phyloP scores from a whole-genome alignment of 2,113 vertebrate genomes.

The Leptobrachium leishanense region DNA sequence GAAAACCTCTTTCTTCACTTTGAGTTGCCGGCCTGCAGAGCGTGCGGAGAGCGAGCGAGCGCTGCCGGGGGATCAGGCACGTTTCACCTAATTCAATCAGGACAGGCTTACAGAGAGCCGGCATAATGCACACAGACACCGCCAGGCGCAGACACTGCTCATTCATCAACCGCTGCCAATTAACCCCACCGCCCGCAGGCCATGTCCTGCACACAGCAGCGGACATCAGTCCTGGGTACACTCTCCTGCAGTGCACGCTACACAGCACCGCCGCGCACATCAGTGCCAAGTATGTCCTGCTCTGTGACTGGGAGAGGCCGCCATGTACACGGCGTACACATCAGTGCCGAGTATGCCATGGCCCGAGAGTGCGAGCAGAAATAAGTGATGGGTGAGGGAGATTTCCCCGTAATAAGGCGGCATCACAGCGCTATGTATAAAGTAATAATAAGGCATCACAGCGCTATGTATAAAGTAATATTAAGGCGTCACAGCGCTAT shows the following conservation, averaged over 20 bases:
- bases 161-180: slow-evolving; percentile 87
- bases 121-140: slow-evolving; percentile 66
- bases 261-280: background rate
- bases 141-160: slow-evolving; percentile 71
- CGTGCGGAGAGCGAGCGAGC: slow-evolving; percentile 45
- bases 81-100: slow-evolving; percentile 77
- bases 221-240: background rate
- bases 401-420: too few relatives aligned
- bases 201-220: slow-evolving; percentile 8
- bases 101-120: slow-evolving; percentile 66
- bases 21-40: background rate
- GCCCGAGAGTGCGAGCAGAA: too few relatives aligned
- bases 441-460: too few relatives aligned
- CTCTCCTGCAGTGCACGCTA: background rate
- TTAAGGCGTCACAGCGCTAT: too few relatives aligned
- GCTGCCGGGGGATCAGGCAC: slow-evolving; percentile 52
- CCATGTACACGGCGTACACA: too few relatives aligned
- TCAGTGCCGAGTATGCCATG: background rate
- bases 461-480: too few relatives aligned
- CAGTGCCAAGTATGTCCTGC: background rate
- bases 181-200: slow-evolving; percentile 67
- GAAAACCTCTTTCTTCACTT: slow-evolving; percentile 29
- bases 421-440: too few relatives aligned
- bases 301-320: too few relatives aligned
- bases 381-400: too few relatives aligned